Base-by-base conservation (phyloP, 37 sponge, comb jelly and placozoan genomes). In the Eunapius fragilis region DNA sequence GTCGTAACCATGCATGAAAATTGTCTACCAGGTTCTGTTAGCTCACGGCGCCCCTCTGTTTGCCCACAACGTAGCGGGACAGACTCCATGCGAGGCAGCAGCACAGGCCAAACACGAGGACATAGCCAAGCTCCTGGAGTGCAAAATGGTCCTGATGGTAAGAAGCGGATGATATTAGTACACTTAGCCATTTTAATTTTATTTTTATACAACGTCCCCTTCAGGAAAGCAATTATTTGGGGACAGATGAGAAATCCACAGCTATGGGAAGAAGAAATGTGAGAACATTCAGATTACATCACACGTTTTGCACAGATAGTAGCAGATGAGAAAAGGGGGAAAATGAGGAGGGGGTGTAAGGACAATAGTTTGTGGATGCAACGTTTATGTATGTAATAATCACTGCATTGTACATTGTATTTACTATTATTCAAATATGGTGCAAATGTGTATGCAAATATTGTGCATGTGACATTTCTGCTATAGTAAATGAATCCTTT, bases 41-140 rank as follows among this genome's bases (percentile, higher is more conserved):
- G 94, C 94, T 9, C 78, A 85, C 41, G 80, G 81, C 58, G 91
- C 94, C 72, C 91, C 91, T 22, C 75, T 94, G 31, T 90, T 90
- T 77, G 82, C 68, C 12, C 84, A 74, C 11, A 94, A 94, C 68
- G 69, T 88, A 37, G 89, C 88, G 24, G 88, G 77, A 3, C 87
- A 90, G 88, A 94, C 94, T 0, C 88, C 94, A 9, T 87, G 88
- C 37, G 94, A 94, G 31, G 82, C 82, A 28, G 94, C 94, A 3
- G 77, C 72, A 38, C 86, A 87, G 32, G 86, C 85, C 70, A 90
- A 90, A 67, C 91, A 94, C 36, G 41, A 88, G 32, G 82, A 90
- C 81, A 94, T 94, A 50, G 88, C 90, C 37, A 86, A 90, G 45
- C 88, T 84, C 22, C 72, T 94, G 12, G 94, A 94, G 73, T 94